Evolutionary conservation across 2,888 invertebrate species (phyloP).

Genomic region (Gastracanthus pulcherrimus): DNA sequence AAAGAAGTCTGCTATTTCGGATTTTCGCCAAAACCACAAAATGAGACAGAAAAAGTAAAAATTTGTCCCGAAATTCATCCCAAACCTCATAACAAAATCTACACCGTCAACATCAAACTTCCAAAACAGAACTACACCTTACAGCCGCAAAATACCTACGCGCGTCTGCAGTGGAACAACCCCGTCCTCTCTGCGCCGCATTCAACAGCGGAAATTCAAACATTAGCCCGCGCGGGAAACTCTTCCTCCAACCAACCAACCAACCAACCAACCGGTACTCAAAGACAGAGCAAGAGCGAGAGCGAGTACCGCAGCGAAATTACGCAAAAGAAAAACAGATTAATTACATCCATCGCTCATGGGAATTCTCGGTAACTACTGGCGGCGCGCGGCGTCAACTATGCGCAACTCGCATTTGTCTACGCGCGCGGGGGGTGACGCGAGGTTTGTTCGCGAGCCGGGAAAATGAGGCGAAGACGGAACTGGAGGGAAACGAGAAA

Average conservation of each 20-base stretch:
- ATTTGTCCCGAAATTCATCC: too few relatives aligned
- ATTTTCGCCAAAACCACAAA: too few relatives aligned
- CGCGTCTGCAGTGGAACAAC: too few relatives aligned
- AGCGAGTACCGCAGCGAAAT: slow-evolving; percentile 2
- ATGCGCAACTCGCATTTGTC: slow-evolving; percentile 60
- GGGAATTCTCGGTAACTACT: slow-evolving; percentile 42
- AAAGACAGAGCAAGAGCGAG: not conserved
- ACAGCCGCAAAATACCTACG: not conserved
- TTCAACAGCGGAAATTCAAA: slow-evolving; percentile 38
- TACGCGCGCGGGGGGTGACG: not conserved
- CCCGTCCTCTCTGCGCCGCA: too few relatives aligned
- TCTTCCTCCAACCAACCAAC: not conserved
- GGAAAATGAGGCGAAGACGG: not conserved
- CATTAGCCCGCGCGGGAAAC: slow-evolving; percentile 37
- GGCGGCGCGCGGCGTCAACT: slow-evolving; percentile 51
- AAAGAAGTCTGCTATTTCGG: too few relatives aligned
- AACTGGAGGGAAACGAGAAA: slow-evolving; percentile 4
- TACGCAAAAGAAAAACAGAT: slow-evolving; percentile 55
- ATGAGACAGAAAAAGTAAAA: too few relatives aligned
- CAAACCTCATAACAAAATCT: too few relatives aligned
- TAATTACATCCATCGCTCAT: slow-evolving; percentile 55
- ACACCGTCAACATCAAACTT: too few relatives aligned
- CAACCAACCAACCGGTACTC: not conserved
- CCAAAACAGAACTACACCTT: too few relatives aligned
- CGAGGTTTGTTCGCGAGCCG: not conserved